phyloP scores from a whole-genome alignment of 2,113 vertebrate genomes.

The Opisthocomus hoazin region DNA sequence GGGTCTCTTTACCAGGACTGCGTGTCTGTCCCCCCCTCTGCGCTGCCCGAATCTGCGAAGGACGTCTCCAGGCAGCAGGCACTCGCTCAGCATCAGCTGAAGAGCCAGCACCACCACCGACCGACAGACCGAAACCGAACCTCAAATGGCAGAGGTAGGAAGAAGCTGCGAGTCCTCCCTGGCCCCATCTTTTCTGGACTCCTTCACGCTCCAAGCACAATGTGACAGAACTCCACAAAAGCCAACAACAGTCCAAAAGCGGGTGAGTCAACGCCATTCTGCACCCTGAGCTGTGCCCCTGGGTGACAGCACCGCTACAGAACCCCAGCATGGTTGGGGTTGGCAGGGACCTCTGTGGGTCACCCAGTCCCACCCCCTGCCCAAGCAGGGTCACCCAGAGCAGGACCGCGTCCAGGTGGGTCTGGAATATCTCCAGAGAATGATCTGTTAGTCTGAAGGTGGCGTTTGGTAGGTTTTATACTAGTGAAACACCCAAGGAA shows the following conservation, averaged over 20 bases:
- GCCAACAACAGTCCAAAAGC: not conserved
- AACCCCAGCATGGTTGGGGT: too few relatives aligned
- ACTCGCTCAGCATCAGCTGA: rapidly evolving
- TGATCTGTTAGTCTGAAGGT: too few relatives aligned
- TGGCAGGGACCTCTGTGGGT: too few relatives aligned
- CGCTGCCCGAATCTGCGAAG: not conserved
- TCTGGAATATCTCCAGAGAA: too few relatives aligned
- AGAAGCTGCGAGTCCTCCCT: not conserved
- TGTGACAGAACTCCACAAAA: not conserved
- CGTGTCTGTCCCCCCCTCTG: not conserved
- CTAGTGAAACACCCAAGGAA: not conserved
- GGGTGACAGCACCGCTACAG: rapidly evolving
- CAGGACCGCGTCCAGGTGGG: too few relatives aligned
- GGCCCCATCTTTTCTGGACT: not conserved
- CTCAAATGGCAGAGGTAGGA: not conserved
- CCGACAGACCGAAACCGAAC: not conserved
- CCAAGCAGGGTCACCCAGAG: too few relatives aligned
- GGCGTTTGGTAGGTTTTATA: rapidly evolving
- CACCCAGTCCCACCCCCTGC: too few relatives aligned
- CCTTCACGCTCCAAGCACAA: not conserved
- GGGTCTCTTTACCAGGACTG: not conserved
- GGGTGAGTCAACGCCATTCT: not conserved
- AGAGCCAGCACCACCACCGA: not conserved
- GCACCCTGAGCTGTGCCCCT: not conserved
- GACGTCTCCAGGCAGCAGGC: not conserved